Base-by-base conservation (phyloP, 2,888 invertebrate genomes). In the Noctua pronuba region DNA sequence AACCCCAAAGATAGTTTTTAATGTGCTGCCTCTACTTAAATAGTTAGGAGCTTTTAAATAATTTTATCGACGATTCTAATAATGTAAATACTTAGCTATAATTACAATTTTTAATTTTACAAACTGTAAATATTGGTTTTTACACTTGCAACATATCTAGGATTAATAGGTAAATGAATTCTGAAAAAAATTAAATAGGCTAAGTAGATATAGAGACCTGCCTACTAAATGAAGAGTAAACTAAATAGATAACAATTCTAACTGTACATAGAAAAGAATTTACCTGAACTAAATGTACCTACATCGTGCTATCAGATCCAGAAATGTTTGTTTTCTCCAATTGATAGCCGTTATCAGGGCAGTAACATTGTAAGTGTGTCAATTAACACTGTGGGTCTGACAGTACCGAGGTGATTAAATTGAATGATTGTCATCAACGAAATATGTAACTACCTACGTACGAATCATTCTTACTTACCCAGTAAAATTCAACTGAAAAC, bases 281-380 rank as follows among this genome's bases (percentile, higher is more conserved):
- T 73, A 76, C 55, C 52, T 64, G 49, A 35, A 21, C 52, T 68
- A 68, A 46, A 62, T 74, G 58, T 74, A 55, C n/a, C 58, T 52
- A 55, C n/a, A 62, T 52, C 68, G 73, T 80, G 66, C 75, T 71
- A 85, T 86, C 87, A 80, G 80, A 76, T 80, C 75, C 58, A 78
- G 65, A 67, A 75, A 79, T 84, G 52, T 79, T 84, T 86, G 80
- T 79, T 83, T 86, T 75, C 46, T 73, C 13, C 55, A 66, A 68
- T 66, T 79, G 75, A 78, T 83, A 83, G 69, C 73, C 41, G 75
- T 76, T 86, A 86, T 83, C 80, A 73, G 62, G 28, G 58, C 35
- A 68, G 31, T 66, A 82, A 58, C 62, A 58, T 35, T 49, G 24
- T 68, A 82, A 66, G 68, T 82, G 38, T 84, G 83, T 74, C 65